phyloP scores from a whole-genome alignment of 53 echinoderm and acorn worm genomes.

The Apostichopus leukothele region DNA sequence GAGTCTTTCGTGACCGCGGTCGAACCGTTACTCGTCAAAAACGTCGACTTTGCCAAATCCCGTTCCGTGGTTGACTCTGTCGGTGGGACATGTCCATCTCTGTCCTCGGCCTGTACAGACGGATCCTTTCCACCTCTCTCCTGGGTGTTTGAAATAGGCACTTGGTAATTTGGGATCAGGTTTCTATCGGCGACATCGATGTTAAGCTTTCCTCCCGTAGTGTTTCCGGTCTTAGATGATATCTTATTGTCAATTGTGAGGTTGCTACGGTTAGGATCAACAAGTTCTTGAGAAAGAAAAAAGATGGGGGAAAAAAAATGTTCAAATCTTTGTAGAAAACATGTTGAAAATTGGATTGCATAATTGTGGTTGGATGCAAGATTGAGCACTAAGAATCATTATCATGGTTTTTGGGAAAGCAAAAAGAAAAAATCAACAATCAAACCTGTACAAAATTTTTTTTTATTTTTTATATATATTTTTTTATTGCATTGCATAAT shows the following conservation, averaged over 20 bases:
- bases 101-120: neutral
- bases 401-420: no score
- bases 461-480: no score
- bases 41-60: neutral
- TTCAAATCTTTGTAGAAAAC: no score
- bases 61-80: neutral
- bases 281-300: conserved; percentile 9
- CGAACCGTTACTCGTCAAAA: neutral
- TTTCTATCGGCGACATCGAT: neutral
- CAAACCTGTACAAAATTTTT: no score
- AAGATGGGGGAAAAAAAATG: neutral
- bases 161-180: conserved; percentile 5
- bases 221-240: conserved; percentile 29
- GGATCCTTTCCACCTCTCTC: neutral
- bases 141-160: neutral
- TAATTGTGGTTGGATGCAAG: no score
- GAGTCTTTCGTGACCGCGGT: neutral
- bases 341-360: no score
- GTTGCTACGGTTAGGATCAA: neutral
- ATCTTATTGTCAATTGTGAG: conserved; percentile 20
- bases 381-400: no score
- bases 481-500: no score
- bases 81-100: neutral
- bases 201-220: neutral
- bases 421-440: no score